Conservation (phyloP, 2,113 vertebrate species). For the Girardinichthys multiradiatus region DNA sequence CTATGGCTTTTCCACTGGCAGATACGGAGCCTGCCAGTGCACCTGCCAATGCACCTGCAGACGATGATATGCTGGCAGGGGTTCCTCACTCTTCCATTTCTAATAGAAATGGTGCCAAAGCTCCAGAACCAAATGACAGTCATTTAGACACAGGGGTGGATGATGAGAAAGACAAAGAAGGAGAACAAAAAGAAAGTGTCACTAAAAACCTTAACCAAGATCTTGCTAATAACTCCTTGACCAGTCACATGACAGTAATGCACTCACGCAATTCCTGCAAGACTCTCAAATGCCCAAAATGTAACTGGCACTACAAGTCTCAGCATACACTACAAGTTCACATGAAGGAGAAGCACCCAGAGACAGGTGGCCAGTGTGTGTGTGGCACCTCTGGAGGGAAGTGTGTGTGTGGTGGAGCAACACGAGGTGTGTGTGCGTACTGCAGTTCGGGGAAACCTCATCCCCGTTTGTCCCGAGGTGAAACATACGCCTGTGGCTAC, state of each 20-base stretch:
- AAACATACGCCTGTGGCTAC: conserved; percentile 99
- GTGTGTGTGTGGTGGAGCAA: conserved; percentile 73
- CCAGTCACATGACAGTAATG: conserved; percentile 97
- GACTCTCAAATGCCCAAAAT: conserved; percentile 99
- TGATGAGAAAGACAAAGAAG: conserved; percentile 79
- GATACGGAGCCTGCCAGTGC: conserved; percentile 80
- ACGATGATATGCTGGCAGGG: conserved; percentile 84
- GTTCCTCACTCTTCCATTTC: conserved; percentile 80
- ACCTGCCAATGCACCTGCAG: conserved; percentile 84
- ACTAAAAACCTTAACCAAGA: conserved; percentile 77
- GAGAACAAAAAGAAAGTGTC: conserved; percentile 84
- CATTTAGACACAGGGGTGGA: conserved; percentile 67
- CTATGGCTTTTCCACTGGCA: conserved; percentile 64
- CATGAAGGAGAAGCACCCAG: conserved; percentile 99
- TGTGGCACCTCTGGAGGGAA: conserved; percentile 65
- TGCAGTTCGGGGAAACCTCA: conserved; percentile 96
- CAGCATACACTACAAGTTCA: conserved; percentile 98
- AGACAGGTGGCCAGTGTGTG: conserved; percentile 85
- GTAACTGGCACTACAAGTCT: conserved; percentile 99
- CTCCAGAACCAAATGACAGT: conserved; percentile 95
- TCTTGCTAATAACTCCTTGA: conserved; percentile 84
- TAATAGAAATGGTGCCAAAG: conserved; percentile 93
- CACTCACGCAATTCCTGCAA: conserved; percentile 99
- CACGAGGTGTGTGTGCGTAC: conserved; percentile 84
- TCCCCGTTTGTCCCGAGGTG: conserved; percentile 94